A percentile compares a stretch with the other conserved stretches of the same genome.
These are phyloP conservation scores for Oasisia sp. DNA, from an alignment of 2,888 invertebrate genomes.

Conservation along the genomic window DNA sequence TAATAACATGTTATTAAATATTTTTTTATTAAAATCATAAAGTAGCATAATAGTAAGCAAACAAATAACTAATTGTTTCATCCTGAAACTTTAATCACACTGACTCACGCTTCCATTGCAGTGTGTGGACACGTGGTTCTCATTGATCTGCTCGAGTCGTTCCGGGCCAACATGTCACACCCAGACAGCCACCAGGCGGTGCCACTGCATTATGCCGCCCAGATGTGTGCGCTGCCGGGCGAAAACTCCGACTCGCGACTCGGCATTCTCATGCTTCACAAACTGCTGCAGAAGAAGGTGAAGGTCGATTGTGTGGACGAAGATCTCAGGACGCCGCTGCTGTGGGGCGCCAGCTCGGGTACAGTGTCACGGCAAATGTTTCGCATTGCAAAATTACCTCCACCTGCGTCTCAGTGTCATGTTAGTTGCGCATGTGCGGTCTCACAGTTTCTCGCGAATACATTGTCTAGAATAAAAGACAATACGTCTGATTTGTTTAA, in stretches of 20 bases:
- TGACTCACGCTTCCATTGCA: constrained; percentile 35
- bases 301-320: constrained; percentile 88
- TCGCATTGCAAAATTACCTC: too few relatives aligned
- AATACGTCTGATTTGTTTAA: too few relatives aligned
- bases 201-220: constrained; percentile 96
- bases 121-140: constrained; percentile 93
- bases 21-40: too few relatives aligned
- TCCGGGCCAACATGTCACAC: constrained; percentile 85
- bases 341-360: constrained; percentile 98
- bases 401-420: too few relatives aligned
- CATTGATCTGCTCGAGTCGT: constrained; percentile 82
- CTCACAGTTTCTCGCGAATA: too few relatives aligned
- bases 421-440: too few relatives aligned
- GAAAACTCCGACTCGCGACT: constrained; percentile 61
- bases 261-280: constrained; percentile 83
- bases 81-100: too few relatives aligned
- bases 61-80: too few relatives aligned
- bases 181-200: constrained; percentile 94
- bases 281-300: constrained; percentile 78
- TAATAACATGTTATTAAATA: too few relatives aligned
- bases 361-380: neutral
- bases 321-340: constrained; percentile 90
- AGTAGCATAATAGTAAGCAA: too few relatives aligned
- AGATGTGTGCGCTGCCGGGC: constrained; percentile 79
- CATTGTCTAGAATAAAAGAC: too few relatives aligned